Evolutionary conservation across 2,113 vertebrate genomes (phyloP).

Genomic region (Paralichthys olivaceus): DNA sequence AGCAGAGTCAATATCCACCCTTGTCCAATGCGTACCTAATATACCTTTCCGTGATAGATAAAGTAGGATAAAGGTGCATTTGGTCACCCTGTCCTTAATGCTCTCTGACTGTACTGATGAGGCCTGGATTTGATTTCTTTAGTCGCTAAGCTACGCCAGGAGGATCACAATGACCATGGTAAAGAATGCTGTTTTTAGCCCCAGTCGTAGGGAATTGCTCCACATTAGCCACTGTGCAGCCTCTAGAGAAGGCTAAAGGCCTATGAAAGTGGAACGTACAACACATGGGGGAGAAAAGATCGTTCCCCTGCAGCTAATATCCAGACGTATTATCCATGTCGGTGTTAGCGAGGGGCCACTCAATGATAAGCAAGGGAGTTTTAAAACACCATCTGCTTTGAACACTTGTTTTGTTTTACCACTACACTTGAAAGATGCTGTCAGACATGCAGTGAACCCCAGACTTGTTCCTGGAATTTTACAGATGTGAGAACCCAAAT

Average conservation of each 20-base stretch:
- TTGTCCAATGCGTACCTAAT: conserved; percentile 18
- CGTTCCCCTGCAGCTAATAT: conserved; percentile 34
- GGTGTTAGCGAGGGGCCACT: neutral
- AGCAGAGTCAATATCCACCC: conserved; percentile 30
- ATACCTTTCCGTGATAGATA: conserved; percentile 28
- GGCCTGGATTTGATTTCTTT: conserved; percentile 27
- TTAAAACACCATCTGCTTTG: conserved; percentile 28
- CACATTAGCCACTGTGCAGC: conserved; percentile 47
- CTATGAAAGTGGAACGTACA: conserved; percentile 32
- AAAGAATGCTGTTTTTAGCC: conserved; percentile 70
- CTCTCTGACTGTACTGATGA: conserved; percentile 5
- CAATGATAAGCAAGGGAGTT: conserved; percentile 41
- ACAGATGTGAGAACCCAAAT: too few relatives aligned
- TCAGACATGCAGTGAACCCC: too few relatives aligned
- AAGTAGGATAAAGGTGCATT: conserved; percentile 23
- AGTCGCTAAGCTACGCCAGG: conserved; percentile 67
- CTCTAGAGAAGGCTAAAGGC: conserved; percentile 33
- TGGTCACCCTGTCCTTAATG: conserved; percentile 43
- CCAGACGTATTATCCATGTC: conserved; percentile 39
- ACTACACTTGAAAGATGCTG: neutral
- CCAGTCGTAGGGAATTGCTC: conserved; percentile 43
- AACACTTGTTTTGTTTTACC: conserved; percentile 14
- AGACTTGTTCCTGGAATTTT: too few relatives aligned
- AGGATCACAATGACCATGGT: conserved; percentile 47
- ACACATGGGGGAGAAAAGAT: conserved; percentile 29